Conservation (phyloP, 1,140 invertebrate species). For the Nephotettix cincticeps region DNA sequence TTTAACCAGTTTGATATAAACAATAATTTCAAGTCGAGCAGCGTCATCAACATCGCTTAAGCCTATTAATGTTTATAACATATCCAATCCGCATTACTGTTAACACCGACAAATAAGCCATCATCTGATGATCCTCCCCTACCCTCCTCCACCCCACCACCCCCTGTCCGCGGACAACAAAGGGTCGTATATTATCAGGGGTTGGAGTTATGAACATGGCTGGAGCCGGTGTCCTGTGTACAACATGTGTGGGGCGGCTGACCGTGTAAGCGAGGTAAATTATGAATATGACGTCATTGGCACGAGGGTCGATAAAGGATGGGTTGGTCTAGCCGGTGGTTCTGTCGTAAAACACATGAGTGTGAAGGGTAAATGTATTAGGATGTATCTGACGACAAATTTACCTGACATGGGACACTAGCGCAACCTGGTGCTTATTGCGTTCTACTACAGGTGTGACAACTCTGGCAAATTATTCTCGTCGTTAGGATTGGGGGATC, state of each 20-base stretch:
- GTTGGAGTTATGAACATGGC: not conserved
- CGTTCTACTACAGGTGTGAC: too few species aligned
- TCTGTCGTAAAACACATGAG: not conserved
- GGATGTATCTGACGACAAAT: constrained; percentile 15
- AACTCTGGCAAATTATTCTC: too few species aligned
- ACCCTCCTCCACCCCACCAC: not conserved
- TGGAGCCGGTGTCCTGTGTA: not conserved
- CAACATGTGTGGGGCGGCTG: not conserved
- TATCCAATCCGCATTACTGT: not conserved
- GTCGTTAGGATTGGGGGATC: too few species aligned
- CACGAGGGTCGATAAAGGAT: not conserved
- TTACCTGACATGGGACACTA: too few species aligned
- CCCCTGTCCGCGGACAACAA: too few species aligned
- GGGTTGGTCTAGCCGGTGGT: not conserved
- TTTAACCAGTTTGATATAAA: too few species aligned
- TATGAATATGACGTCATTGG: not conserved
- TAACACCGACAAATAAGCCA: not conserved
- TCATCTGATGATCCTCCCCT: not conserved
- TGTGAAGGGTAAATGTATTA: too few species aligned
- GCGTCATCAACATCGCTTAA: not conserved
- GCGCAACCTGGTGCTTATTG: too few species aligned
- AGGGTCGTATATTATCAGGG: not conserved
- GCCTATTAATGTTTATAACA: not conserved
- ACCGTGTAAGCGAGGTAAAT: not conserved
- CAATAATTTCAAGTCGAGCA: too few species aligned